Evolutionary conservation across 2,797 vertebrate genomes (phyloP).

Genomic region (Ceyx erithaca): DNA sequence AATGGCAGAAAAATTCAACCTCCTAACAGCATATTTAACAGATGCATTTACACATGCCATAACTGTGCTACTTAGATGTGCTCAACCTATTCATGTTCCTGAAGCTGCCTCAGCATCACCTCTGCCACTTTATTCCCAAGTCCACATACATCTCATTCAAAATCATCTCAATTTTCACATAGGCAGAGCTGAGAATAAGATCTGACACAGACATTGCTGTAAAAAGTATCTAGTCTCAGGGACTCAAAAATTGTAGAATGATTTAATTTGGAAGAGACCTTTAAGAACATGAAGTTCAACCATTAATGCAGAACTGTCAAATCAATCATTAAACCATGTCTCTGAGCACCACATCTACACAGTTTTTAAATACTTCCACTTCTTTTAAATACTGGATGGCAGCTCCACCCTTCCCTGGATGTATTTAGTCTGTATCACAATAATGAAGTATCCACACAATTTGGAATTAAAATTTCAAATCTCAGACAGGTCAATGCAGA

Average conservation of each 20-base stretch:
- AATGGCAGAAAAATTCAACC: conserved; percentile 21
- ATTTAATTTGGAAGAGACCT: not conserved
- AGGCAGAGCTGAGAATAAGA: not conserved
- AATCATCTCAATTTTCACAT: not conserved
- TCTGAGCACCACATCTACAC: not conserved
- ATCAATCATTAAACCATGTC: not conserved
- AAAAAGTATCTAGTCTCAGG: not conserved
- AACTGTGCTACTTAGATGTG: not conserved
- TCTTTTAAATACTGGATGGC: not conserved
- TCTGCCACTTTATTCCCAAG: not conserved
- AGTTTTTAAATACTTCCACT: not conserved
- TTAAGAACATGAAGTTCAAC: not conserved
- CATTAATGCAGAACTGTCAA: too few relatives aligned
- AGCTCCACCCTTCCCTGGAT: not conserved
- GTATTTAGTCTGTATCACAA: not conserved
- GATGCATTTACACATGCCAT: not conserved
- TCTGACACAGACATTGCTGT: not conserved
- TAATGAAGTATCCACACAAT: not conserved
- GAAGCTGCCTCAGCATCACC: not conserved
- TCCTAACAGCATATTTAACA: conserved; percentile 1
- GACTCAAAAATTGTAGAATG: not conserved
- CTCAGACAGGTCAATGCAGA: accelerated
- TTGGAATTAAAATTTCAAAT: not conserved
- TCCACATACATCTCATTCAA: not conserved
- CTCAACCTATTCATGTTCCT: not conserved